phyloP scores from a whole-genome alignment of 2,797 vertebrate species.

The Diplodus puntazzo region DNA sequence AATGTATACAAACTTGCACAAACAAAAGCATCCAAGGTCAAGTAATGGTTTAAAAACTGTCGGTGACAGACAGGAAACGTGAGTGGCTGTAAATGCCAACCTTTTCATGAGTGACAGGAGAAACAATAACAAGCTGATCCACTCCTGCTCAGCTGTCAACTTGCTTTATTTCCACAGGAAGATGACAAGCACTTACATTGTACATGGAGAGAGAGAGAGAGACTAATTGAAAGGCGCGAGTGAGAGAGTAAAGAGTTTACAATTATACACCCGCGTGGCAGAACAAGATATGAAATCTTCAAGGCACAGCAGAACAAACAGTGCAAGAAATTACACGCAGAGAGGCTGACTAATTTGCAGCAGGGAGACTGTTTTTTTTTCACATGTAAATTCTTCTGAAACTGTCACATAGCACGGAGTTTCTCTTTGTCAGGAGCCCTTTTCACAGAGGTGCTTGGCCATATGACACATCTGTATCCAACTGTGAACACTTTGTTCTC shows the following conservation, averaged over 20 bases:
- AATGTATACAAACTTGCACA: background rate
- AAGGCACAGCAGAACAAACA: constrained; percentile 57
- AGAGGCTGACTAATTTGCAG: constrained; percentile 59
- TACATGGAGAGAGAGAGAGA: constrained; percentile 40
- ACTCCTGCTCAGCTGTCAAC: constrained; percentile 50
- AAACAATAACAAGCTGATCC: constrained; percentile 50
- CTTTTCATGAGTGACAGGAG: constrained; percentile 35
- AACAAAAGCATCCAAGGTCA: background rate
- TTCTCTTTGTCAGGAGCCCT: constrained; percentile 48
- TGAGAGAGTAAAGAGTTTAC: constrained; percentile 33
- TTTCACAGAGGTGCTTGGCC: constrained; percentile 59
- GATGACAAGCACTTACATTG: constrained; percentile 40
- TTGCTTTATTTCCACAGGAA: constrained; percentile 39
- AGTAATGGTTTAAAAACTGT: constrained; percentile 4
- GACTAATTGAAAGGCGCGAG: constrained; percentile 50
- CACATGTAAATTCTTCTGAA: constrained; percentile 58
- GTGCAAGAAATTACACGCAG: constrained; percentile 64
- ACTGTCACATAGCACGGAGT: background rate
- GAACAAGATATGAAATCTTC: constrained; percentile 68
- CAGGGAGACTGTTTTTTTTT: constrained; percentile 49
- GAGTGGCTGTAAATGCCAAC: constrained; percentile 21
- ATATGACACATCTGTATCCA: constrained; percentile 60
- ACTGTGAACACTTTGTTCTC: constrained; percentile 62
- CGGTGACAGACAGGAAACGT: constrained; percentile 10
- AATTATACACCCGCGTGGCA: constrained; percentile 42